These are phyloP conservation scores for Tragelaphus imberbis DNA, from an alignment of 2,113 vertebrate genomes.

Conservation along the genomic window DNA sequence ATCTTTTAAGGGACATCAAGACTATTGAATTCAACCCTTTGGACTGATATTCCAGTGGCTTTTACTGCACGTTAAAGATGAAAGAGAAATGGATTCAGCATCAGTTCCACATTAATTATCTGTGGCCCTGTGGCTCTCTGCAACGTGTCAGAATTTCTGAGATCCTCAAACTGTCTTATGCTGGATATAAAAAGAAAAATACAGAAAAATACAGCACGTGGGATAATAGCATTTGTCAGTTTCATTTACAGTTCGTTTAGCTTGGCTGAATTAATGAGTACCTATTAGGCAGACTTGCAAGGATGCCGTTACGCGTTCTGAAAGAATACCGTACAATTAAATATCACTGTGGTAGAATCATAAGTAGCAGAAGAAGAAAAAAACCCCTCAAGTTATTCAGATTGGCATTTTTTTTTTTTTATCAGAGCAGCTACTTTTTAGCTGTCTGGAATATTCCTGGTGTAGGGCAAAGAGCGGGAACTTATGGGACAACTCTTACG, in stretches of 20 bases:
- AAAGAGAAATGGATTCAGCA: slow-evolving; percentile 52
- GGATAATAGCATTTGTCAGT: slow-evolving; percentile 69
- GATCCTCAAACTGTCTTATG: slow-evolving; percentile 64
- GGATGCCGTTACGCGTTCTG: slow-evolving; percentile 40
- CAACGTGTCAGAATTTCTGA: slow-evolving; percentile 25
- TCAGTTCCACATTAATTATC: slow-evolving; percentile 53
- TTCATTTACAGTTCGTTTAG: slow-evolving; percentile 72
- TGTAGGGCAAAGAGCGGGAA: neutral
- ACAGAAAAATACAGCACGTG: slow-evolving; percentile 44
- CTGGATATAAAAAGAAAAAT: slow-evolving; percentile 68
- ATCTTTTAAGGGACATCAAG: neutral
- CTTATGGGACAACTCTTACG: neutral
- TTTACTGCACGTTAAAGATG: slow-evolving; percentile 65
- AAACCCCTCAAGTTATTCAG: neutral
- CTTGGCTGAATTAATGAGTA: slow-evolving; percentile 76
- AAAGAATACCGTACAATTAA: slow-evolving; percentile 64
- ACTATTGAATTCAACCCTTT: neutral
- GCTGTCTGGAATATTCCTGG: neutral
- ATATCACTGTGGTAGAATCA: slow-evolving; percentile 54
- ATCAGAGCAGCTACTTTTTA: neutral
- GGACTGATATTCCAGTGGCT: slow-evolving; percentile 7
- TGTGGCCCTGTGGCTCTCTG: slow-evolving; percentile 52
- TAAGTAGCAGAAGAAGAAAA: slow-evolving; percentile 56
- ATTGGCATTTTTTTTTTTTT: slow-evolving; percentile 11
- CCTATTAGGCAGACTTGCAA: slow-evolving; percentile 68